Conservation (phyloP, 2,797 vertebrate species). For the Danio aesculapii region DNA sequence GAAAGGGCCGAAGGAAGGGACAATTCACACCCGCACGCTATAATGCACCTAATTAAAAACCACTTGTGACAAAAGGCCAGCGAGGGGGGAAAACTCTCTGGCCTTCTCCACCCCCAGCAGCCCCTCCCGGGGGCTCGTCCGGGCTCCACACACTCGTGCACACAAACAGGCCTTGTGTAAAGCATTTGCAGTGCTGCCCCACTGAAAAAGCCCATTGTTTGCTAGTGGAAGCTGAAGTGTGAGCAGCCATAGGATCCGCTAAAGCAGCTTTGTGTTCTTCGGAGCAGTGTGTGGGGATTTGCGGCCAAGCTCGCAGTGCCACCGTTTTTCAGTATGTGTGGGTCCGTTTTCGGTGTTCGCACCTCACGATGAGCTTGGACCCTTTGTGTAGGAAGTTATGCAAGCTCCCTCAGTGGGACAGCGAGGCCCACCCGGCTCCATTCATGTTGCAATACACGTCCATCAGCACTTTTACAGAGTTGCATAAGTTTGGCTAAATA, state of each 20-base stretch:
- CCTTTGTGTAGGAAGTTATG: slow-evolving; percentile 40
- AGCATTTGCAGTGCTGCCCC: slow-evolving; percentile 41
- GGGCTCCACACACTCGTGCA: slow-evolving; percentile 1
- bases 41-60: slow-evolving; percentile 65
- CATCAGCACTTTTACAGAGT: slow-evolving; percentile 53
- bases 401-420: slow-evolving; percentile 15
- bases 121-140: neutral
- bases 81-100: slow-evolving; percentile 28
- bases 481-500: slow-evolving; percentile 70
- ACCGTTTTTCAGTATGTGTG: neutral
- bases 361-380: slow-evolving; percentile 11
- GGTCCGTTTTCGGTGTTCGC: slow-evolving; percentile 9
- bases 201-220: slow-evolving; percentile 43
- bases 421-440: slow-evolving; percentile 18
- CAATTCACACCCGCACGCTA: slow-evolving; percentile 46
- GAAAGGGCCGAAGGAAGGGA: slow-evolving; percentile 71
- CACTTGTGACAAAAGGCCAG: slow-evolving; percentile 42
- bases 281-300: slow-evolving; percentile 12
- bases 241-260: slow-evolving; percentile 27
- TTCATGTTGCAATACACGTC: slow-evolving; percentile 33
- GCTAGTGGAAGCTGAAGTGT: slow-evolving; percentile 1
- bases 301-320: neutral
- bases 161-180: slow-evolving; percentile 45
- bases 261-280: slow-evolving; percentile 30
- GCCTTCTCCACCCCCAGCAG: slow-evolving; percentile 38